phyloP scores from a whole-genome alignment of 2,113 vertebrate genomes.

The Haliaeetus leucogaster region DNA sequence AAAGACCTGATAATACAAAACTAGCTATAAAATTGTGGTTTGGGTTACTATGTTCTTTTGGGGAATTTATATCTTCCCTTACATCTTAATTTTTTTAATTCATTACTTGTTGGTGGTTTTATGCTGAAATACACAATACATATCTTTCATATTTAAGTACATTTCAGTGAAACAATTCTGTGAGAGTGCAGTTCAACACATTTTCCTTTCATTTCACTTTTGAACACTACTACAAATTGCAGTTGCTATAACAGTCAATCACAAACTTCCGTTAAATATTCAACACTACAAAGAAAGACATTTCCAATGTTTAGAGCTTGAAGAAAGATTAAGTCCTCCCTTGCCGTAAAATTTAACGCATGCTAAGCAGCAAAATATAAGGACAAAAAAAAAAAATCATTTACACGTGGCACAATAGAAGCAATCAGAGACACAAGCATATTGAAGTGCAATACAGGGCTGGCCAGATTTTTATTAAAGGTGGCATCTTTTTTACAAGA shows the following conservation, averaged over 20 bases:
- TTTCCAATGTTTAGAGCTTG: neutral
- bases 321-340: neutral
- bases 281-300: neutral
- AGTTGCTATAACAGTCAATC: neutral
- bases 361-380: neutral
- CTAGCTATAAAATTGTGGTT: neutral
- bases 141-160: neutral
- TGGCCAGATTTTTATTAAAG: neutral
- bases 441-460: neutral
- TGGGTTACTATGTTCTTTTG: neutral
- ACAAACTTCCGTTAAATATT: neutral
- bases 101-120: neutral
- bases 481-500: neutral
- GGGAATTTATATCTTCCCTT: neutral
- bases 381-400: neutral
- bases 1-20: neutral
- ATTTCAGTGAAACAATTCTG: neutral
- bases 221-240: neutral
- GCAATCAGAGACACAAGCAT: neutral
- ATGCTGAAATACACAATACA: neutral
- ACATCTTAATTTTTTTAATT: neutral
- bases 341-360: neutral
- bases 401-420: neutral
- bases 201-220: neutral
- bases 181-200: neutral